Percentiles rank a stretch among this genome's conserved stretches.
phyloP scores from a whole-genome alignment of 1,140 invertebrate species.

The Spodoptera frugiperda region DNA sequence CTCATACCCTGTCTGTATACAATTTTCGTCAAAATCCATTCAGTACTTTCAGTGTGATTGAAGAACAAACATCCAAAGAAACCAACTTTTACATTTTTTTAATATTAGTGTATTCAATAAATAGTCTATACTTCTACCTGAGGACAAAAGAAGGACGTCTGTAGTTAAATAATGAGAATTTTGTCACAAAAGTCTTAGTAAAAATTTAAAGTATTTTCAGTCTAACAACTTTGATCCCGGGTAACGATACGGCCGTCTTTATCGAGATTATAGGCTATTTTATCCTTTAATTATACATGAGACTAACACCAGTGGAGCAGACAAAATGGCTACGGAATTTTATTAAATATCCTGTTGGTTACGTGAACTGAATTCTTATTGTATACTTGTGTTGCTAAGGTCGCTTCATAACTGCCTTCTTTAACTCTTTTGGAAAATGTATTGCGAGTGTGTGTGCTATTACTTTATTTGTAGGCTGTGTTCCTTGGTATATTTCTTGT shows the following conservation, averaged over 20 bases:
- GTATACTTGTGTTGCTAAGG: background rate
- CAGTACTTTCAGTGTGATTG: too few relatives aligned
- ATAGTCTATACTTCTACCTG: too few relatives aligned
- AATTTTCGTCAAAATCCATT: too few relatives aligned
- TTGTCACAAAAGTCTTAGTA: constrained; percentile 10
- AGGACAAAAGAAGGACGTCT: too few relatives aligned
- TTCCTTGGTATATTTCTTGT: background rate
- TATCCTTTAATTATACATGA: constrained; percentile 41
- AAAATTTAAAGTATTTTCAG: background rate
- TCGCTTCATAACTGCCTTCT: constrained; percentile 8
- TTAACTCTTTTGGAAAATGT: constrained; percentile 2
- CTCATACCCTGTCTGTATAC: too few relatives aligned
- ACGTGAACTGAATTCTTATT: constrained; percentile 38
- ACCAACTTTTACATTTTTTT: too few relatives aligned
- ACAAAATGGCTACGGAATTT: constrained; percentile 19
- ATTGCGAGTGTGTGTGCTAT: constrained; percentile 2
- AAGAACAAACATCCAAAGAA: too few relatives aligned
- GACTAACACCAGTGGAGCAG: constrained; percentile 8
- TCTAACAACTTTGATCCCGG: constrained; percentile 23
- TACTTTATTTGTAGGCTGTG: background rate
- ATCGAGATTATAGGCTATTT: constrained; percentile 36
- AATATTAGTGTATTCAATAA: too few relatives aligned
- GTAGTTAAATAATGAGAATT: too few relatives aligned
- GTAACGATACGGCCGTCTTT: constrained; percentile 19
- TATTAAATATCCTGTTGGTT: constrained; percentile 36